Conservation (phyloP, 2,113 vertebrate genomes). For the Setophaga petechia region DNA sequence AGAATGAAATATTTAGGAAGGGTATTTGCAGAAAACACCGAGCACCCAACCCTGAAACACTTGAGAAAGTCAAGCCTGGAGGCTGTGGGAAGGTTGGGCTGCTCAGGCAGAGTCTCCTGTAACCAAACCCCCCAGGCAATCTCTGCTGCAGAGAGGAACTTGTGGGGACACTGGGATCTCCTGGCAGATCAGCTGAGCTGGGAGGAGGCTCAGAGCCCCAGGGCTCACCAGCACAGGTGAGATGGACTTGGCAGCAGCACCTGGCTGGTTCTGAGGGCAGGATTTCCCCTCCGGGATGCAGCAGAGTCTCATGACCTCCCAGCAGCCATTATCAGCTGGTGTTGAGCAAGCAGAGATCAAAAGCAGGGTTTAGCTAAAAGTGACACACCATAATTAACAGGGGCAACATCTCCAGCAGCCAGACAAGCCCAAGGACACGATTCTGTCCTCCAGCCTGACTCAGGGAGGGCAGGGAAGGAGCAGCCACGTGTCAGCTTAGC, state of each 20-base stretch:
- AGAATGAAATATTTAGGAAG: neutral
- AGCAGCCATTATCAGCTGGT: neutral
- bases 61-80: neutral
- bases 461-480: neutral
- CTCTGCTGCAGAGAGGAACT: neutral
- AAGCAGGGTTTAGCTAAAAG: neutral
- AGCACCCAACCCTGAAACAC: neutral
- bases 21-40: neutral
- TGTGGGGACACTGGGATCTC: neutral
- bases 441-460: neutral
- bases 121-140: neutral
- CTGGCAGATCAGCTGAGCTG: neutral
- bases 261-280: neutral
- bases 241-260: neutral
- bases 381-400: neutral
- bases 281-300: neutral
- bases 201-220: neutral
- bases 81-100: neutral
- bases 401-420: neutral
- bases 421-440: neutral
- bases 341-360: conserved; percentile 12
- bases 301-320: neutral
- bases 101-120: neutral
- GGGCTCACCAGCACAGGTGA: neutral
- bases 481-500: neutral